A percentile compares a stretch with the other conserved stretches of the same genome.
Conservation (phyloP, 2,888 invertebrate species). For the Rhagonycha lutea region DNA sequence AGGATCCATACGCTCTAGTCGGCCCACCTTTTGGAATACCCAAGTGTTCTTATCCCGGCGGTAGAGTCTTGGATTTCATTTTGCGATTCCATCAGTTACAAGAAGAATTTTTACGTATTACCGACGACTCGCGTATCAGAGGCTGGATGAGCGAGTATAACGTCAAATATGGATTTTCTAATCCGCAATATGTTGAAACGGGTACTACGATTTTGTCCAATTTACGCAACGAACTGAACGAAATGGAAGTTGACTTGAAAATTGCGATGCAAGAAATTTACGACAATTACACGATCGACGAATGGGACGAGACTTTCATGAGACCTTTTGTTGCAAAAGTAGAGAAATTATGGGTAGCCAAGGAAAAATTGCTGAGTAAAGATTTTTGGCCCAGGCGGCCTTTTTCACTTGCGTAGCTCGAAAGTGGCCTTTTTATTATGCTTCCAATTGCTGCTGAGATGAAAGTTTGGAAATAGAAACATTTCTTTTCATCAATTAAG, state of each 20-base stretch:
- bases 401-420: conserved; percentile 36
- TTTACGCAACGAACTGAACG: conserved; percentile 57
- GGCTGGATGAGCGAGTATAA: conserved; percentile 73
- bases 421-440: not conserved
- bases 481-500: not conserved
- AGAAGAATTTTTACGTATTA: conserved; percentile 57
- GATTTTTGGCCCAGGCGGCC: conserved; percentile 61
- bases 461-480: not conserved
- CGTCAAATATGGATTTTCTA: conserved; percentile 66
- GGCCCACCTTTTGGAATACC: conserved; percentile 46
- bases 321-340: conserved; percentile 58
- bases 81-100: conserved; percentile 57
- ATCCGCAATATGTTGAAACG: conserved; percentile 65
- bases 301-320: conserved; percentile 65
- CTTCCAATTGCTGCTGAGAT: not conserved
- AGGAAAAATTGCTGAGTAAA: conserved; percentile 55
- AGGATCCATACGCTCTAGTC: conserved; percentile 48
- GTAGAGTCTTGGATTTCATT: conserved; percentile 46
- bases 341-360: conserved; percentile 55
- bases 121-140: conserved; percentile 47
- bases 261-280: conserved; percentile 61
- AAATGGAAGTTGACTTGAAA: conserved; percentile 58
- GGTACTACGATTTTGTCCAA: conserved; percentile 58
- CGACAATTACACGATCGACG: conserved; percentile 62
- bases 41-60: conserved; percentile 50